Conservation (phyloP, 2,797 vertebrate genomes). For the Acanthopagrus latus region DNA sequence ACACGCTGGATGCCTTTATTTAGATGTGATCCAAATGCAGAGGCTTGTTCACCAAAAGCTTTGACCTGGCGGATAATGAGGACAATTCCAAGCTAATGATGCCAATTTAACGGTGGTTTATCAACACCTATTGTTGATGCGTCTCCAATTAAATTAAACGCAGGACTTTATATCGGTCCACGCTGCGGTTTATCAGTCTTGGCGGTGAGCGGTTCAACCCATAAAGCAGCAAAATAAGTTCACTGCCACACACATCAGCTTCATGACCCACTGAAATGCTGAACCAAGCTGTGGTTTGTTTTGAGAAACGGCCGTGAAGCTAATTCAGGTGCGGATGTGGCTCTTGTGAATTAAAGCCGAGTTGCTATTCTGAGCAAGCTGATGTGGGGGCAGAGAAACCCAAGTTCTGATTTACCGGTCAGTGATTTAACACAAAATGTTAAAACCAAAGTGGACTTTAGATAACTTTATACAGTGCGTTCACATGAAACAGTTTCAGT, state of each 20-base stretch:
- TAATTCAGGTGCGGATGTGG: conserved; percentile 48
- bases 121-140: conserved; percentile 49
- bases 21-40: conserved; percentile 39
- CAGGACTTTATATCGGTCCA: conserved; percentile 32
- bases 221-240: conserved; percentile 45
- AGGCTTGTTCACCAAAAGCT: conserved; percentile 62
- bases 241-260: conserved; percentile 34
- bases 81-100: conserved; percentile 61
- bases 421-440: conserved; percentile 10
- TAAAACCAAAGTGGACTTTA: neutral
- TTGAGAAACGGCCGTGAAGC: conserved; percentile 48
- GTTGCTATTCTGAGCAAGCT: conserved; percentile 37
- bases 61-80: conserved; percentile 70
- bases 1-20: conserved; percentile 42
- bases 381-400: conserved; percentile 23
- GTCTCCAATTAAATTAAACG: conserved; percentile 54
- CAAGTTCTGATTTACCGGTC: conserved; percentile 1
- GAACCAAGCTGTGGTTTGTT: conserved; percentile 44
- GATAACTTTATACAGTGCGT: conserved; percentile 13
- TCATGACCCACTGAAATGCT: conserved; percentile 29
- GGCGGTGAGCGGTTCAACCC: conserved; percentile 28
- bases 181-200: conserved; percentile 32
- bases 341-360: conserved; percentile 47
- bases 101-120: conserved; percentile 62
- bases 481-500: conserved; percentile 1